phyloP scores from a whole-genome alignment of 23 tunicate species.

The Ciona savignyi region DNA sequence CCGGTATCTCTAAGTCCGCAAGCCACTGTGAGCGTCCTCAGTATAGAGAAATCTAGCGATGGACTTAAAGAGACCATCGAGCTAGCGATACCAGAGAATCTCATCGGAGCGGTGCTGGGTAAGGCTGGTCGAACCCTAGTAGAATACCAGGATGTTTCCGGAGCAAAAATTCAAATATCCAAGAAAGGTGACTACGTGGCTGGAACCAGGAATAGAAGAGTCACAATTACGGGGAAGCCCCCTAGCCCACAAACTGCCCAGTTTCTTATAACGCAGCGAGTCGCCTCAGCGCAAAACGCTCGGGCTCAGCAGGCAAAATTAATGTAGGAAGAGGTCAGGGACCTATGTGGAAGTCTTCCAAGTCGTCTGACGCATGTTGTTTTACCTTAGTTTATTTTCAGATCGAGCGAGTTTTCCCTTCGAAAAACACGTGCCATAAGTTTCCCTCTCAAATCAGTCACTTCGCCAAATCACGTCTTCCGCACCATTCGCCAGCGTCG shows the following conservation, averaged over 20 bases:
- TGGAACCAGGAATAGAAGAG: slow-evolving; percentile 83
- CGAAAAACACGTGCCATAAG: not conserved
- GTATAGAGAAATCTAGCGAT: slow-evolving; percentile 66
- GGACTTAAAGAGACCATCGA: slow-evolving; percentile 76
- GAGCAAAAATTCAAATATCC: slow-evolving; percentile 81
- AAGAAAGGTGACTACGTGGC: slow-evolving; percentile 87
- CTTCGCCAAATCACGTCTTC: slow-evolving; percentile 1
- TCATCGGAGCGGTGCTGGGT: slow-evolving; percentile 85
- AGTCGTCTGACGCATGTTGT: not conserved
- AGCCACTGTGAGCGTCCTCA: slow-evolving; percentile 31
- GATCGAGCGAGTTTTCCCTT: not conserved
- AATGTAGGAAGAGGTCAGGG: slow-evolving; percentile 16
- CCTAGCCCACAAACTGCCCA: slow-evolving; percentile 80
- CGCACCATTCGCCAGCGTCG: not conserved
- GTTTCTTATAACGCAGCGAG: slow-evolving; percentile 52
- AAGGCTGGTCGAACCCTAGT: slow-evolving; percentile 81
- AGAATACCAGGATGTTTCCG: slow-evolving; percentile 83
- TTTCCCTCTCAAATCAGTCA: not conserved
- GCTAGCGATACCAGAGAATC: slow-evolving; percentile 73
- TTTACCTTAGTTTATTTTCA: not conserved
- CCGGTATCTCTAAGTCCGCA: slow-evolving; percentile 9
- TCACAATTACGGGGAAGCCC: slow-evolving; percentile 79
- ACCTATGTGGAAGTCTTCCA: not conserved
- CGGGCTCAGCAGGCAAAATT: slow-evolving; percentile 78
- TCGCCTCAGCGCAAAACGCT: slow-evolving; percentile 60